Percentiles rank a stretch among this genome's conserved stretches.
These are phyloP conservation scores for Tachina fera DNA, from an alignment of 2,888 invertebrate species.

Conservation along the genomic window DNA sequence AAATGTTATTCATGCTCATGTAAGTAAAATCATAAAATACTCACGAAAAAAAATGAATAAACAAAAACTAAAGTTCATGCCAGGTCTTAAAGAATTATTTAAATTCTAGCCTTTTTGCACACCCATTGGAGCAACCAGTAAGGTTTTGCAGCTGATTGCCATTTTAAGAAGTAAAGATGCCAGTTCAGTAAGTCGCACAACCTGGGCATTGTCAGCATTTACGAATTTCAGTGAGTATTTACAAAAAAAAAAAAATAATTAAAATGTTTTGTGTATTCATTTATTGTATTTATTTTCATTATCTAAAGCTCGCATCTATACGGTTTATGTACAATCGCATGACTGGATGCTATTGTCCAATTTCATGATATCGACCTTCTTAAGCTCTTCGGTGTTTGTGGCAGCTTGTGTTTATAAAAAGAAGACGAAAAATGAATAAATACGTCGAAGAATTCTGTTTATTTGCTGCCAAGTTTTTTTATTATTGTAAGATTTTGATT, in stretches of 20 bases:
- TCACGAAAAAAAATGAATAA: background rate
- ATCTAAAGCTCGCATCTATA: conserved; percentile 89
- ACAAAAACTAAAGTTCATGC: background rate
- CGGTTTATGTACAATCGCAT: conserved; percentile 90
- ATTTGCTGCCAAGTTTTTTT: background rate
- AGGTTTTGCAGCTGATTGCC: conserved; percentile 90
- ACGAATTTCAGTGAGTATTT: conserved; percentile 91
- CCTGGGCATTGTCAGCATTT: conserved; percentile 92
- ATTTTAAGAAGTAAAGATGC: conserved; percentile 89
- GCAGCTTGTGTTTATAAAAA: conserved; percentile 88
- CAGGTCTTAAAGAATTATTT: conserved; percentile 17
- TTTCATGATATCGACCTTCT: conserved; percentile 87
- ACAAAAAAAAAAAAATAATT: too few relatives aligned
- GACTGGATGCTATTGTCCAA: conserved; percentile 89
- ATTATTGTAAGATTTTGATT: background rate
- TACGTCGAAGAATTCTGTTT: background rate
- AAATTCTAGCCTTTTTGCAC: conserved; percentile 82
- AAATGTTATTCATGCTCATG: background rate
- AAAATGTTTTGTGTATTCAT: too few relatives aligned
- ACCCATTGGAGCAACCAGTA: conserved; percentile 92
- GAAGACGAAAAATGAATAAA: conserved; percentile 75
- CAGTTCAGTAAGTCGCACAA: conserved; percentile 89
- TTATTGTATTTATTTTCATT: conserved; percentile 80
- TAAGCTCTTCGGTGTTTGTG: conserved; percentile 88
- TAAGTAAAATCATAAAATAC: conserved; percentile 13